Percentiles rank a stretch among this genome's conserved stretches.
phyloP scores from a whole-genome alignment of 1,140 invertebrate genomes.

The Agraylea sexmaculata region DNA sequence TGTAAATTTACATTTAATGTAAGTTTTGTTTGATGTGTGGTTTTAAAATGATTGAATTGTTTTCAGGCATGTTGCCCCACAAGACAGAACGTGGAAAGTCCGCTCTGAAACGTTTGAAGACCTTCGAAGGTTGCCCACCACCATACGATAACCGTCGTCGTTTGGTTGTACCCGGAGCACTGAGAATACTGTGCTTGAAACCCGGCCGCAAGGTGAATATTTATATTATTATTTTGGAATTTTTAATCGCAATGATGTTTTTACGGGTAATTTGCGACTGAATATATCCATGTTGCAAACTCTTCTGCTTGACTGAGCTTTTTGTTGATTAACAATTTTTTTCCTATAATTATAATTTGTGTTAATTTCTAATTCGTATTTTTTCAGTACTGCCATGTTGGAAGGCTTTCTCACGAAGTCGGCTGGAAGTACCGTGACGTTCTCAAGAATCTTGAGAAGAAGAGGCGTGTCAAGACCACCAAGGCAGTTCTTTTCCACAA shows the following conservation, averaged over 20 bases:
- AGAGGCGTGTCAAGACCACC: constrained; percentile 85
- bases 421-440: constrained; percentile 99
- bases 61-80: constrained; percentile 94
- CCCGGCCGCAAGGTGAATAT: constrained; percentile 81
- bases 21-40: constrained; percentile 1
- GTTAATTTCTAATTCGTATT: neutral
- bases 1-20: constrained; percentile 1
- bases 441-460: constrained; percentile 85
- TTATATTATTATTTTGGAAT: constrained; percentile 7
- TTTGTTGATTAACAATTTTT: neutral
- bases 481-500: constrained; percentile 70
- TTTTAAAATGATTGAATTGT: constrained; percentile 14
- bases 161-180: constrained; percentile 88
- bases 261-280: constrained; percentile 42
- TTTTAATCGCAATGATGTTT: constrained; percentile 30
- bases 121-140: constrained; percentile 95
- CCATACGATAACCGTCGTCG: constrained; percentile 91
- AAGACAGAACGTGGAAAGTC: constrained; percentile 91
- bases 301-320: constrained; percentile 10
- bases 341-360: neutral
- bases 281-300: constrained; percentile 19
- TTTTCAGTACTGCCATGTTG: constrained; percentile 83
- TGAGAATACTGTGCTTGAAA: constrained; percentile 88
- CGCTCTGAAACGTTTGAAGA: constrained; percentile 79
- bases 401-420: constrained; percentile 93